These are phyloP conservation scores for Xylota sylvarum DNA, from an alignment of 2,888 invertebrate species.

Conservation along the genomic window DNA sequence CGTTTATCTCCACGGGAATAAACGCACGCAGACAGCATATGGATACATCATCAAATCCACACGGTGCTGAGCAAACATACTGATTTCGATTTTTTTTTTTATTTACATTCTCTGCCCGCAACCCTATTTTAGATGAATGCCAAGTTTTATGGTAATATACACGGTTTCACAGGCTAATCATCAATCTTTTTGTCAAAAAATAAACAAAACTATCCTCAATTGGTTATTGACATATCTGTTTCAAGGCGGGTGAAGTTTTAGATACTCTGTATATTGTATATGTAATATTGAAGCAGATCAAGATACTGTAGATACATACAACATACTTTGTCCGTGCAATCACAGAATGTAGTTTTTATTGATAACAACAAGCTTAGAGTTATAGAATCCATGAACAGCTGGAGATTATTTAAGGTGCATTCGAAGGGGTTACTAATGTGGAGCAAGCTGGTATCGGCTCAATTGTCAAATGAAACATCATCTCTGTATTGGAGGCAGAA, in stretches of 20 bases:
- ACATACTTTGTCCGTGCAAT: conserved; percentile 25
- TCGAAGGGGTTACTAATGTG: conserved; percentile 28
- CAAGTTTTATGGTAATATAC: conserved; percentile 64
- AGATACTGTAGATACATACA: conserved; percentile 35
- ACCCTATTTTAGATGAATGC: conserved; percentile 59
- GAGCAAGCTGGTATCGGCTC: conserved; percentile 1
- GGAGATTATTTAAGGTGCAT: conserved; percentile 60
- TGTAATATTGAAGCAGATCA: conserved; percentile 44
- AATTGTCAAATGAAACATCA: conserved; percentile 4
- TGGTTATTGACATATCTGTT: conserved; percentile 65
- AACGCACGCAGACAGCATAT: conserved; percentile 61
- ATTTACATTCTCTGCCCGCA: conserved; percentile 21
- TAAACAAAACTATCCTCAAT: conserved; percentile 71
- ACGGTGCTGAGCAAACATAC: conserved; percentile 63
- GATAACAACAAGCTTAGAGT: conserved; percentile 47
- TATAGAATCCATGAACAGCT: conserved; percentile 43
- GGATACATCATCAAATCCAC: conserved; percentile 69
- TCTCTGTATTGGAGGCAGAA: conserved; percentile 9
- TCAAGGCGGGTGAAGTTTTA: conserved; percentile 29
- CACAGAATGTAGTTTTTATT: conserved; percentile 15
- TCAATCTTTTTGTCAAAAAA: conserved; percentile 74
- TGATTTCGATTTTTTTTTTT: conserved; percentile 41
- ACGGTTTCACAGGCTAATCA: conserved; percentile 55
- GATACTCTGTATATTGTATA: conserved; percentile 1
- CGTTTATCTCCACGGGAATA: conserved; percentile 62